Evolutionary conservation across 2,797 vertebrate species (phyloP), one percentile per base, ranked within the genome.

Genomic region (Mastacembelus armatus): DNA sequence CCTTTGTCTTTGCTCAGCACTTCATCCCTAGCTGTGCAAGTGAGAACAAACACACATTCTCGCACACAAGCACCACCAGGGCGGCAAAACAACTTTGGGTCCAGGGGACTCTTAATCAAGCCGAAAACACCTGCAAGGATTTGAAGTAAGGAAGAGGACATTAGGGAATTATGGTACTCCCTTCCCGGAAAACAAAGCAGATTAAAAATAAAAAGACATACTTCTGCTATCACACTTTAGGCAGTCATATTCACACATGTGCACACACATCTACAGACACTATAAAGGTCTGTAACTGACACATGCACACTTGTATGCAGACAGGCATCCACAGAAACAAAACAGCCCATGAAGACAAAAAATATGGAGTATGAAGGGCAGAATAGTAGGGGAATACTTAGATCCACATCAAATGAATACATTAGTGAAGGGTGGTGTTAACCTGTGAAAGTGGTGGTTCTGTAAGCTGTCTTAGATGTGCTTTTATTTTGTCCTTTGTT

Each of bases 371-470:
- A 86, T 74, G 77, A 80, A 86, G 83, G 81, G 71, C 56, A 75
- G 72, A 73, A 72, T 55, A 78, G 67, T 78, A 48, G 60, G 71
- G 80, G 66, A 80, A 87, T 74, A 80, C 52, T 83, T 78, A 54
- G 79, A 88, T 87, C 65, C 51, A 83, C 80, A 78, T 88, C 78
- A 90, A 71, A 79, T 80, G 76, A 89, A 87, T 66, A 78, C 51
- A 83, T 86, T 54, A 78, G 75, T 59, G 78, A 74, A 83, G 55
- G 82, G 75, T 74, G 78, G 56, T 26, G 73, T 73, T 83, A 77
- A 90, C 88, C 90, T 90, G 89, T 80, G 77, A 90, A 92, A 80
- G 77, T 71, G 85, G 80, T 66, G 71, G 44, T 82, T 87, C 58
- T 63, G 77, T 75, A 42, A 83, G 63, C 66, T 56, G 63, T 54